Percentiles rank a stretch among this genome's conserved stretches.
Evolutionary conservation across 2,888 invertebrate species (phyloP).

Genomic region (Mesorhabditis spiculigera): DNA sequence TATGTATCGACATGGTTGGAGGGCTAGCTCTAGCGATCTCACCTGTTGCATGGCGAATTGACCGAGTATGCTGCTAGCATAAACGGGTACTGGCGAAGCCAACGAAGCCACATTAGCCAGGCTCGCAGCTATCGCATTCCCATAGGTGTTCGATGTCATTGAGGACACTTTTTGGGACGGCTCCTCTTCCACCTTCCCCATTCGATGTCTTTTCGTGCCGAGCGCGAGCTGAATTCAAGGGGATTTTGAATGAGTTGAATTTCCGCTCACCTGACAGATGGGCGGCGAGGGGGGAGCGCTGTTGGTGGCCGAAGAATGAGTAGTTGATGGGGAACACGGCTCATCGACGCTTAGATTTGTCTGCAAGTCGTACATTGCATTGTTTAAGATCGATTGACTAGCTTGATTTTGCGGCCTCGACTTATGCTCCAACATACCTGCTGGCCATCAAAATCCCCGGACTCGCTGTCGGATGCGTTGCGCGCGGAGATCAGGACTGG

Average conservation of each 20-base stretch:
- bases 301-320: background rate
- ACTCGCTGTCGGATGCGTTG: background rate
- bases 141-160: no score
- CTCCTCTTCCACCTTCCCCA: background rate
- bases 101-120: background rate
- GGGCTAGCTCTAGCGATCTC: no score
- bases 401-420: no score
- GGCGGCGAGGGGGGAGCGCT: slow-evolving; percentile 1
- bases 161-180: background rate
- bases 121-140: no score
- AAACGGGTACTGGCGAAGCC: slow-evolving; percentile 3
- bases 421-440: background rate
- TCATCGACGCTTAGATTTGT: background rate
- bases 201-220: background rate
- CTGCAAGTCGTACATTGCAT: background rate
- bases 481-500: background rate
- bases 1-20: no score
- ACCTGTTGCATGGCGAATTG: slow-evolving; percentile 1
- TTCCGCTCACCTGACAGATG: background rate
- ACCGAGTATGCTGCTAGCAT: background rate
- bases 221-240: background rate
- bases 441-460: background rate
- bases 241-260: no score
- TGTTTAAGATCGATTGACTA: background rate
- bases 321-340: background rate